phyloP scores from a whole-genome alignment of 1,140 invertebrate genomes.

The Tetraneura akinire region DNA sequence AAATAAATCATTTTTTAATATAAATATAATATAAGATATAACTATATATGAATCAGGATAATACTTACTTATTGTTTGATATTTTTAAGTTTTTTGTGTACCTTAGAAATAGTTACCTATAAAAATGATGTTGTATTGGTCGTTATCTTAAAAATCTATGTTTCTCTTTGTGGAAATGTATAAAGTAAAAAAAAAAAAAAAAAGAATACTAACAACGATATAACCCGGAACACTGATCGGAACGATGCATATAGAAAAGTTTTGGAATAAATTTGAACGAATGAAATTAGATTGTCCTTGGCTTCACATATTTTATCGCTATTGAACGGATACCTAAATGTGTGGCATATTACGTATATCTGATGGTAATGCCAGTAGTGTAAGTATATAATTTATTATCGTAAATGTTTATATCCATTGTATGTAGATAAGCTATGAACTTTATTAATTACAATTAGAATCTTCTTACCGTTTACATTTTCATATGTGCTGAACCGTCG shows the following conservation, averaged over 20 bases:
- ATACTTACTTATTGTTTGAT: no score
- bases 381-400: conserved; percentile 4
- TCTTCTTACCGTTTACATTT: no score
- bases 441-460: conserved; percentile 7
- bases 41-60: no score
- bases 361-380: background rate
- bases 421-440: conserved; percentile 9
- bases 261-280: background rate
- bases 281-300: conserved; percentile 23
- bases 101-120: no score
- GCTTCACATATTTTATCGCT: background rate
- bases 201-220: background rate
- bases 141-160: background rate
- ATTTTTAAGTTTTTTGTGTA: no score
- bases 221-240: conserved; percentile 21
- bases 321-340: no score
- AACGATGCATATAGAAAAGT: background rate
- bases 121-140: no score
- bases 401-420: background rate
- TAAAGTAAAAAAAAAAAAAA: background rate
- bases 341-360: background rate
- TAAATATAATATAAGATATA: no score
- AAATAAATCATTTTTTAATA: no score
- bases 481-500: no score
- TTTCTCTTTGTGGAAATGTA: background rate